These are phyloP conservation scores for Muntiacus muntjak DNA, from an alignment of 2,113 vertebrate genomes.

Conservation along the genomic window DNA sequence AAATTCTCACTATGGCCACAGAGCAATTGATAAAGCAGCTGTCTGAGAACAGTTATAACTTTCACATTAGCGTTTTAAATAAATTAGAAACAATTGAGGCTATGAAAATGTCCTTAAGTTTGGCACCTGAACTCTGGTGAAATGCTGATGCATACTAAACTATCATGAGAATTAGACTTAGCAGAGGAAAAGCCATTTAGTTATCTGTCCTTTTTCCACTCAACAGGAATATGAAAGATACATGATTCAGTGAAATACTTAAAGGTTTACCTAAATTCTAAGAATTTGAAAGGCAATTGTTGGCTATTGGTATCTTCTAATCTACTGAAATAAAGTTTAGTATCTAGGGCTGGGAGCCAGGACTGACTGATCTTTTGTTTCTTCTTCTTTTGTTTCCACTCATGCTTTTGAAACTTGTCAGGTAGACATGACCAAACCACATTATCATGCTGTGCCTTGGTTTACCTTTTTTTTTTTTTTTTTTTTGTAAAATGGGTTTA, in stretches of 20 bases:
- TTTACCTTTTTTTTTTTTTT: background rate
- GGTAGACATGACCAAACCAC: constrained; percentile 30
- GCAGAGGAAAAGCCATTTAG: background rate
- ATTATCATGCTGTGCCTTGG: constrained; percentile 34
- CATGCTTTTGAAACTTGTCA: background rate
- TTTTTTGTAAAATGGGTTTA: background rate
- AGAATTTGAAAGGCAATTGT: background rate
- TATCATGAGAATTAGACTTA: background rate
- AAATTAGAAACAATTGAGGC: background rate
- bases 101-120: background rate
- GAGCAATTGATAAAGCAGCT: background rate
- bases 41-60: background rate
- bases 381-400: constrained; percentile 29
- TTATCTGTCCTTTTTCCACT: background rate
- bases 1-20: background rate
- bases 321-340: constrained; percentile 31
- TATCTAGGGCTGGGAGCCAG: background rate
- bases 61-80: background rate
- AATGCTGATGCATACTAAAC: background rate
- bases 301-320: background rate
- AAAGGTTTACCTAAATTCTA: background rate
- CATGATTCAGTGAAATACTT: background rate
- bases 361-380: background rate
- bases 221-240: background rate
- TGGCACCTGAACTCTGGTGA: background rate